phyloP scores from a whole-genome alignment of 1,140 invertebrate species.

The Drosophila bipectinata region DNA sequence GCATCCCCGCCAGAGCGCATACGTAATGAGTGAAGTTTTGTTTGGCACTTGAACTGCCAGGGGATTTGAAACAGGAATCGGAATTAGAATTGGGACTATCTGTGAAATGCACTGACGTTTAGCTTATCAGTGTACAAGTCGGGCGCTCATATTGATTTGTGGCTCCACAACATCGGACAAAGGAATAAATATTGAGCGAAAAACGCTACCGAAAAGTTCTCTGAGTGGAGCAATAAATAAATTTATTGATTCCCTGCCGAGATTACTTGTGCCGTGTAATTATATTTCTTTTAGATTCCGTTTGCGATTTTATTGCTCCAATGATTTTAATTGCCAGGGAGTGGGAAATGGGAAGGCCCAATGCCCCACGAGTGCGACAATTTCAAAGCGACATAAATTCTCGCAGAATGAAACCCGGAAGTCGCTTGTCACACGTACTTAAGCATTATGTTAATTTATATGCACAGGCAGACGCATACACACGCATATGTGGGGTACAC shows the following conservation, averaged over 20 bases:
- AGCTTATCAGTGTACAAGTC: slow-evolving; percentile 40
- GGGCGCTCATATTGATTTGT: slow-evolving; percentile 19
- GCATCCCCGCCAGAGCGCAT: slow-evolving; percentile 27
- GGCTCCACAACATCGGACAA: background rate
- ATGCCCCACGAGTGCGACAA: slow-evolving; percentile 52
- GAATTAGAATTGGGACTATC: slow-evolving; percentile 39
- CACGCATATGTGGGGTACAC: slow-evolving; percentile 8
- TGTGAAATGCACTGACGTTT: slow-evolving; percentile 33
- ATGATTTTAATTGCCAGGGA: slow-evolving; percentile 63
- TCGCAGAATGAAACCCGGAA: slow-evolving; percentile 72
- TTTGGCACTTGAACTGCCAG: slow-evolving; percentile 45
- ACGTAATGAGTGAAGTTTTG: slow-evolving; percentile 42
- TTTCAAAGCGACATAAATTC: slow-evolving; percentile 78
- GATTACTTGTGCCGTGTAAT: slow-evolving; percentile 48
- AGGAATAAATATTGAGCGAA: slow-evolving; percentile 28
- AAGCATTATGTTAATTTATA: slow-evolving; percentile 82
- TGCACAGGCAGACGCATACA: slow-evolving; percentile 36
- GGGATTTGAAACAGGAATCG: slow-evolving; percentile 23
- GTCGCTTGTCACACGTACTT: slow-evolving; percentile 80
- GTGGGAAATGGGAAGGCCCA: background rate
- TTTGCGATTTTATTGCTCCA: slow-evolving; percentile 61
- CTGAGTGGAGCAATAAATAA: slow-evolving; percentile 1
- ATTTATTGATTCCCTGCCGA: slow-evolving; percentile 53
- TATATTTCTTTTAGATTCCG: slow-evolving; percentile 38
- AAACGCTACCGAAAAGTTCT: background rate